A percentile compares a stretch with the other conserved stretches of the same genome.
Conservation (phyloP, 2,113 vertebrate species). For the Phyllopteryx taeniolatus region DNA sequence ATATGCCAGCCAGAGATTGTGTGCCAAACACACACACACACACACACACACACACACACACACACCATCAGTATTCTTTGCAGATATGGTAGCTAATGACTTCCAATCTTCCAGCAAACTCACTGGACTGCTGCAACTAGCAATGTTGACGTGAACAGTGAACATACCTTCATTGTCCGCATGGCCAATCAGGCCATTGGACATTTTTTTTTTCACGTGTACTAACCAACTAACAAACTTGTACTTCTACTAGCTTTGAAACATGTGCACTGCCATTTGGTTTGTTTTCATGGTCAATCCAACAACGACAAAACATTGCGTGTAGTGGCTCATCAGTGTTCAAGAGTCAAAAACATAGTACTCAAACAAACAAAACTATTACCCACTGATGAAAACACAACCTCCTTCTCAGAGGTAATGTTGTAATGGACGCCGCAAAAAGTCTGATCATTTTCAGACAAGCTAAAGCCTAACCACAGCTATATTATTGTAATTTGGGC, state of each 20-base stretch:
- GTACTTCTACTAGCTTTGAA: not conserved
- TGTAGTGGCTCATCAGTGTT: too few species aligned
- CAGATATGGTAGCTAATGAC: conserved; percentile 32
- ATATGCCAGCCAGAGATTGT: conserved; percentile 56
- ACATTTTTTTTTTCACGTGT: conserved; percentile 6
- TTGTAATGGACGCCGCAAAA: not conserved
- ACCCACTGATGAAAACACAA: too few species aligned
- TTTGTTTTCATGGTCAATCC: not conserved
- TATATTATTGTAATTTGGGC: not conserved
- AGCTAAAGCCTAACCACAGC: not conserved
- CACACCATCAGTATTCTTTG: conserved; percentile 25
- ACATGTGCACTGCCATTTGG: not conserved
- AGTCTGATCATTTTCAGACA: not conserved
- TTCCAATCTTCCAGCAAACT: conserved; percentile 15
- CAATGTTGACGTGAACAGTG: conserved; percentile 23
- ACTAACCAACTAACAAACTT: conserved; percentile 20
- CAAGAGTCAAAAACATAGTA: not conserved
- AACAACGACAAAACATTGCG: not conserved
- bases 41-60: conserved; percentile 16
- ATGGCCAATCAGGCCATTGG: conserved; percentile 27
- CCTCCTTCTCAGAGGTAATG: too few species aligned
- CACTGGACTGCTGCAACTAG: not conserved
- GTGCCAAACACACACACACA: conserved; percentile 35
- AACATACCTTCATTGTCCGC: conserved; percentile 26
- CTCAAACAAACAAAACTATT: too few species aligned